These are phyloP conservation scores for Dynastes tityus DNA, from an alignment of 2,888 invertebrate species.

Conservation along the genomic window DNA sequence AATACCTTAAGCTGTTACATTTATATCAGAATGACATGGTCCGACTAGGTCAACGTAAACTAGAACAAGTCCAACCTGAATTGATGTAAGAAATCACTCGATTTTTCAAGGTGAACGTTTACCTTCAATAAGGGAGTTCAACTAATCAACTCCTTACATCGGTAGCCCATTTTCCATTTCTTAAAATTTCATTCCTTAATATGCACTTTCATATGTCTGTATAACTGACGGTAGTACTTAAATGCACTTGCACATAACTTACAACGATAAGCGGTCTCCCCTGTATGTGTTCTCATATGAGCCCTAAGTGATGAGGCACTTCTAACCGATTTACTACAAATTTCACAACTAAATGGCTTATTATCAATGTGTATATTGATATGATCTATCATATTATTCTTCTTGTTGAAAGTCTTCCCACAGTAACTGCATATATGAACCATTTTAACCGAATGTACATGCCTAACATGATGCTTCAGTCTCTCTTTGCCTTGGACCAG, in stretches of 20 bases:
- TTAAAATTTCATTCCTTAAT: not conserved
- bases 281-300: constrained; percentile 34
- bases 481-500: not conserved
- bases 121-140: no score
- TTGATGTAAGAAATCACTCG: no score
- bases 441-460: not conserved
- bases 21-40: no score
- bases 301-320: not conserved
- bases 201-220: constrained; percentile 11
- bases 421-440: constrained; percentile 9
- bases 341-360: constrained; percentile 29
- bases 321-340: constrained; percentile 23
- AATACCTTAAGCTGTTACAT: no score
- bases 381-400: not conserved
- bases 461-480: not conserved
- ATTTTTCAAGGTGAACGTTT: no score
- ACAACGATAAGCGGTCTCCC: constrained; percentile 17
- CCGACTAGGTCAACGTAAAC: no score
- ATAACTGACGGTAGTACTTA: constrained; percentile 3
- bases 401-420: not conserved
- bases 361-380: constrained; percentile 11
- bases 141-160: no score
- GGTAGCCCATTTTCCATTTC: not conserved
- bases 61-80: no score
- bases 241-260: not conserved